These are phyloP conservation scores for Melanogrammus aeglefinus DNA, from an alignment of 2,797 vertebrate species.

Conservation along the genomic window DNA sequence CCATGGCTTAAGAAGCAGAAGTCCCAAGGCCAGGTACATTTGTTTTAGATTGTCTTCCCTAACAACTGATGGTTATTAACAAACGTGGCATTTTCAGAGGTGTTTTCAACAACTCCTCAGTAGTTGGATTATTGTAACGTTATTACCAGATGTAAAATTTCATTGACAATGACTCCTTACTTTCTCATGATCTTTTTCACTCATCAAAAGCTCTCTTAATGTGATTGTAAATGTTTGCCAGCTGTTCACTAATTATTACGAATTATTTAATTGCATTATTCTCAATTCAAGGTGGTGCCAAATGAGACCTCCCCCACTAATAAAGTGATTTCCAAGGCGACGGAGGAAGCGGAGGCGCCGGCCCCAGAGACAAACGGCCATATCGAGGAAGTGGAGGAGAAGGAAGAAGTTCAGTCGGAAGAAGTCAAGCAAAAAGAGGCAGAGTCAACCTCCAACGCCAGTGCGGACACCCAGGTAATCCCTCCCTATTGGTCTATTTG, in stretches of 20 bases:
- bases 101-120: neutral
- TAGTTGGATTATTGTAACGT: neutral
- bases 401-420: conserved; percentile 67
- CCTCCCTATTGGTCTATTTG: neutral
- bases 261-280: neutral
- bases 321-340: conserved; percentile 52
- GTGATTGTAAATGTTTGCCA: neutral
- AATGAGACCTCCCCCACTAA: conserved; percentile 69
- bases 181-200: neutral
- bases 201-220: neutral
- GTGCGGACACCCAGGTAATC: conserved; percentile 80
- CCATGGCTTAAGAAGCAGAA: conserved; percentile 97
- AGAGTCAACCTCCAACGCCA: conserved; percentile 72
- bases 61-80: neutral
- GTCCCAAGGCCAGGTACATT: conserved; percentile 80
- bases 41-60: neutral
- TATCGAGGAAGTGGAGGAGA: conserved; percentile 63
- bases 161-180: neutral
- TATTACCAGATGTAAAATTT: neutral
- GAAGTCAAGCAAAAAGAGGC: conserved; percentile 71
- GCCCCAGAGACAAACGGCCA: conserved; percentile 66
- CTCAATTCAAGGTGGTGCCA: conserved; percentile 35
- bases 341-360: conserved; percentile 50
- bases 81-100: neutral
- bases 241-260: neutral